Percentiles rank a stretch among this genome's conserved stretches.
These are phyloP conservation scores for Strix aluco DNA, from an alignment of 2,113 vertebrate species.

Conservation along the genomic window DNA sequence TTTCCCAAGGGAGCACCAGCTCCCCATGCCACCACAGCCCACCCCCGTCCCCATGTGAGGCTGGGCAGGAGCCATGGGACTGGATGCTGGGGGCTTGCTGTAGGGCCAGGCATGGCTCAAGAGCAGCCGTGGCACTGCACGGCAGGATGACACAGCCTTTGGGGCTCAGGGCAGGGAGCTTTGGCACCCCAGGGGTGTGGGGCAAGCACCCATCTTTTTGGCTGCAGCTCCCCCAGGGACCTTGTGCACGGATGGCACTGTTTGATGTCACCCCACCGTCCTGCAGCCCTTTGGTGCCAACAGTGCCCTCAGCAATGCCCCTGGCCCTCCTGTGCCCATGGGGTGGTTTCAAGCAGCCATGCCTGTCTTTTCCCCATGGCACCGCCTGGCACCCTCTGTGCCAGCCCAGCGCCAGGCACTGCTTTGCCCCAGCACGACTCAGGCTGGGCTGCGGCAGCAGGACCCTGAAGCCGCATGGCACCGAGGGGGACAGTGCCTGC, in stretches of 20 bases:
- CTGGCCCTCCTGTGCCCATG: not conserved
- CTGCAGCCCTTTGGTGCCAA: not conserved
- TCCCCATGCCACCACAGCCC: not conserved
- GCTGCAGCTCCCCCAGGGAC: not conserved
- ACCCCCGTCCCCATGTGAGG: not conserved
- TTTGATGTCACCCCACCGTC: not conserved
- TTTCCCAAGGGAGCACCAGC: not conserved
- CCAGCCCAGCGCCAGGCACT: constrained; percentile 17
- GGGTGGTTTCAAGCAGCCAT: rapidly evolving
- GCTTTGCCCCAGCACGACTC: not conserved
- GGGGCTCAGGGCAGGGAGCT: not conserved
- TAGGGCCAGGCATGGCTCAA: not conserved
- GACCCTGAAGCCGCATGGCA: not conserved
- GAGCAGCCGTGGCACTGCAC: rapidly evolving
- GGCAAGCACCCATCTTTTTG: not conserved
- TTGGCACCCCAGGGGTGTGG: not conserved
- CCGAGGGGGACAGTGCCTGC: not conserved
- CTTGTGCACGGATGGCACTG: not conserved
- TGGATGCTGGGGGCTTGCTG: rapidly evolving
- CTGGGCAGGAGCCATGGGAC: not conserved
- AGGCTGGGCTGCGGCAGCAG: not conserved
- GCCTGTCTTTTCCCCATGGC: not conserved
- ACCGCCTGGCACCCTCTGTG: not conserved
- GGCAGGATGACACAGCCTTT: rapidly evolving
- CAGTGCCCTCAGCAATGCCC: not conserved